Percentiles rank a stretch among this genome's conserved stretches.
phyloP scores from a whole-genome alignment of 1,140 invertebrate genomes.

The Harpegnathos saltator region DNA sequence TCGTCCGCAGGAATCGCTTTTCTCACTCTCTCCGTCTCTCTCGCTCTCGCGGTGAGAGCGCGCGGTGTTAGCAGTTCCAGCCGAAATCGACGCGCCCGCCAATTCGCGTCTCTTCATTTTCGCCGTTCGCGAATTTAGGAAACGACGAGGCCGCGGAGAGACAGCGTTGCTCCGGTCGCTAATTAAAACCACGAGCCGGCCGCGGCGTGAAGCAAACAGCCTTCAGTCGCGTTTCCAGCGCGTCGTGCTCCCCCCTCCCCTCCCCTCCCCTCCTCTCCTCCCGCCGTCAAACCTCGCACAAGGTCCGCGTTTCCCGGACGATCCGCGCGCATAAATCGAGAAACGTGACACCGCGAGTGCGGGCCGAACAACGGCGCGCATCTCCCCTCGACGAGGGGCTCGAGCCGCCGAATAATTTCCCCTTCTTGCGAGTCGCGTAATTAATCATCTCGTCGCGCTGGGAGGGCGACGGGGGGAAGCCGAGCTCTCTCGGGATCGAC shows the following conservation, averaged over 20 bases:
- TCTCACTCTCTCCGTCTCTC: neutral
- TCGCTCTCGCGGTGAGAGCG: neutral
- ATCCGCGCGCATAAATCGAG: too few relatives aligned
- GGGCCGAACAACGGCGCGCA: neutral
- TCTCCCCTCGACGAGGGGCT: conserved; percentile 5
- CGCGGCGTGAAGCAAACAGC: neutral
- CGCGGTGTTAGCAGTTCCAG: neutral
- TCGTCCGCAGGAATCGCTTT: conserved; percentile 1
- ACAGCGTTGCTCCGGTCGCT: too few relatives aligned
- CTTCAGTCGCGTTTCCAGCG: neutral
- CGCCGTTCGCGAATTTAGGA: neutral
- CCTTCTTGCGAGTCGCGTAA: conserved; percentile 37
- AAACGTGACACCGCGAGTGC: neutral
- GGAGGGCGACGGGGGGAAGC: neutral
- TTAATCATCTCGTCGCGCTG: conserved; percentile 35
- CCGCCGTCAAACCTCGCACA: too few relatives aligned
- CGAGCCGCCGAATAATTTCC: conserved; percentile 36
- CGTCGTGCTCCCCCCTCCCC: too few relatives aligned
- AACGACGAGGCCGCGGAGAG: neutral
- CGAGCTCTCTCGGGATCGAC: conserved; percentile 20
- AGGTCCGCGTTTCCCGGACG: too few relatives aligned
- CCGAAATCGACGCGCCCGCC: conserved; percentile 16
- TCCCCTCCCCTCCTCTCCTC: too few relatives aligned
- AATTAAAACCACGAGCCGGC: conserved; percentile 2
- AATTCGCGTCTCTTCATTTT: neutral